Conservation (phyloP, 2,113 vertebrate genomes). For the Zeus faber region DNA sequence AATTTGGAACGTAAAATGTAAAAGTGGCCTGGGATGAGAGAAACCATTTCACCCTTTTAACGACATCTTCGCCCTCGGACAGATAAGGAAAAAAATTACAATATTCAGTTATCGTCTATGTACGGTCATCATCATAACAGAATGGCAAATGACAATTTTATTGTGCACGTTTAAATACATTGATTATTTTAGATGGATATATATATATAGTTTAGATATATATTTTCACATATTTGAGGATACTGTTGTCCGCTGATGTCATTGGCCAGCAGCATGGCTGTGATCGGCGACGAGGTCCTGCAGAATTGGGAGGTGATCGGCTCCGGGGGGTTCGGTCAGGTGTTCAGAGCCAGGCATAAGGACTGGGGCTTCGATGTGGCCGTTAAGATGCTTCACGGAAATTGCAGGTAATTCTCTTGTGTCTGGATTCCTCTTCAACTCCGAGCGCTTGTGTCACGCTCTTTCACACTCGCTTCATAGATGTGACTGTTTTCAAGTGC, state of each 20-base stretch:
- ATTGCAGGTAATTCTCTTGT: constrained; percentile 32
- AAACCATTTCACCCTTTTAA: no score
- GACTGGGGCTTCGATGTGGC: constrained; percentile 43
- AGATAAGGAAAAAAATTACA: no score
- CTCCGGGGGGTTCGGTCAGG: constrained; percentile 63
- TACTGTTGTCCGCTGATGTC: constrained; percentile 50
- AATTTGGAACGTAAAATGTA: no score
- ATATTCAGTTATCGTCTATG: no score
- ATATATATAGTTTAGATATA: no score
- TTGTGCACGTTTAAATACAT: not conserved
- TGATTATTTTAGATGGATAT: no score
- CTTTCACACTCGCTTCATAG: no score
- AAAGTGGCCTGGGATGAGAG: no score
- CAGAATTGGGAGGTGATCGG: constrained; percentile 17
- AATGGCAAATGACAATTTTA: no score
- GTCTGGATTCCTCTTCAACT: not conserved
- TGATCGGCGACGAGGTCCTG: constrained; percentile 23
- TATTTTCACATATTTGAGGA: no score
- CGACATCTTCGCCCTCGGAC: no score
- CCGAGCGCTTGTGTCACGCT: not conserved
- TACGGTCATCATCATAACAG: no score
- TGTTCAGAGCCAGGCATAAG: constrained; percentile 61
- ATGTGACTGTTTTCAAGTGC: not conserved
- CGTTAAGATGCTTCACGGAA: constrained; percentile 33
- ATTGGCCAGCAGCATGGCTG: not conserved